Evolutionary conservation across 1,140 invertebrate species (phyloP), one percentile per base, ranked within the genome.

Genomic region (Drosophila grimshawi): DNA sequence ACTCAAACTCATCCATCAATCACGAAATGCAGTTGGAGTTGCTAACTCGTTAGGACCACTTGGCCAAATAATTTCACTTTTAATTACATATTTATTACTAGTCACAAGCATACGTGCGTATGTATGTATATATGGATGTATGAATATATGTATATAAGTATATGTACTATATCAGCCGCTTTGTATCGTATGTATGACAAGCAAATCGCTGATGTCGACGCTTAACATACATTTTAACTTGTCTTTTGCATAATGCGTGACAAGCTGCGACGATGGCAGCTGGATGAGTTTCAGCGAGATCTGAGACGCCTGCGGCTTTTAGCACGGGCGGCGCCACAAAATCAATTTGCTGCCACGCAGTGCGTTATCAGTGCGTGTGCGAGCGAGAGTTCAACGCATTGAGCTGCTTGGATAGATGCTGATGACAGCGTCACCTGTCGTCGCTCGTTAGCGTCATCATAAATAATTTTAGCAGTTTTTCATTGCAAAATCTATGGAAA

Each of bases 1-100:
- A 88, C 83, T 89, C 83, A 88, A 89, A 88, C 83, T 85, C 83
- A 88, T 85, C 85, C 85, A 88, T 88, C 85, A 88, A 88, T 88
- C 83, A 88, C 68, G 70, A 53, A 77, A 75, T 80, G 64, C 81
- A 85, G 66, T 75, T 75, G 76, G 30, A 55, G 64, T 57, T 64
- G 80, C 46, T 74, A 88, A 83, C 80, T 82, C 77, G 85, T 83
- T 85, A 83, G 74, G 73, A 74, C 67, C 77, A 51, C 80, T 68
- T 62, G 73, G 75, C 64, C 67, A 76, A 78, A 82, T 80, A 86
- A 88, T 86, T 86, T 88, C 83, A 86, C 83, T 86, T 86, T 86
- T 86, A 86, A 86, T 86, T 86, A 80, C 73, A 81, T 30, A 59
- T 39, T 53, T n/a, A 11, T 33, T 3, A 52, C 10, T 53, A 30